phyloP scores from a whole-genome alignment of 2,888 invertebrate species.

The Cheilosia vulpina region DNA sequence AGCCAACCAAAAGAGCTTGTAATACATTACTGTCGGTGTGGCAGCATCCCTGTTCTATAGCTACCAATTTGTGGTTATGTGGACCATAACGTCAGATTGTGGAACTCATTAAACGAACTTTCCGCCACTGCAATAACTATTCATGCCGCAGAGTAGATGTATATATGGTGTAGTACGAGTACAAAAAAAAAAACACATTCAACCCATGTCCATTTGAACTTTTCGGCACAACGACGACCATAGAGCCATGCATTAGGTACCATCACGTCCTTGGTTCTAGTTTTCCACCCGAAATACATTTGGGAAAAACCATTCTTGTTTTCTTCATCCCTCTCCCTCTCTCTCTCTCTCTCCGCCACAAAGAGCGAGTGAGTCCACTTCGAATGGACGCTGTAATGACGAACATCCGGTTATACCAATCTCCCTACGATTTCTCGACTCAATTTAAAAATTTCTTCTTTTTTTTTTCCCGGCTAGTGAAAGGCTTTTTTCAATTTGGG shows the following conservation, averaged over 20 bases:
- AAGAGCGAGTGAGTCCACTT: background rate
- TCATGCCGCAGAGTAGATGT: constrained; percentile 27
- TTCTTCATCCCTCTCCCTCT: background rate
- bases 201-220: constrained; percentile 5
- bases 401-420: constrained; percentile 56
- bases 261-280: constrained; percentile 54
- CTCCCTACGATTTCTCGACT: constrained; percentile 11
- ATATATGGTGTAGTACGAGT: background rate
- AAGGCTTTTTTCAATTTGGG: constrained; percentile 52
- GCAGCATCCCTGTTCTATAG: constrained; percentile 24
- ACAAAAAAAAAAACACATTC: constrained; percentile 11
- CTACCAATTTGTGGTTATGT: constrained; percentile 57
- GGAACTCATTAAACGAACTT: constrained; percentile 54
- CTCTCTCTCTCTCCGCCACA: background rate
- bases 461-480: constrained; percentile 10
- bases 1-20: constrained; percentile 1
- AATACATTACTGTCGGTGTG: constrained; percentile 35
- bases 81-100: constrained; percentile 54
- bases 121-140: constrained; percentile 45
- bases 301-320: background rate
- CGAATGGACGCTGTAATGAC: constrained; percentile 54
- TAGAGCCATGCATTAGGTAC: constrained; percentile 28
- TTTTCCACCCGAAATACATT: constrained; percentile 12
- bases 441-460: background rate
- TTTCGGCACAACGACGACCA: background rate